phyloP scores from a whole-genome alignment of 2,888 invertebrate genomes.

The Leptopterna dolabrata region DNA sequence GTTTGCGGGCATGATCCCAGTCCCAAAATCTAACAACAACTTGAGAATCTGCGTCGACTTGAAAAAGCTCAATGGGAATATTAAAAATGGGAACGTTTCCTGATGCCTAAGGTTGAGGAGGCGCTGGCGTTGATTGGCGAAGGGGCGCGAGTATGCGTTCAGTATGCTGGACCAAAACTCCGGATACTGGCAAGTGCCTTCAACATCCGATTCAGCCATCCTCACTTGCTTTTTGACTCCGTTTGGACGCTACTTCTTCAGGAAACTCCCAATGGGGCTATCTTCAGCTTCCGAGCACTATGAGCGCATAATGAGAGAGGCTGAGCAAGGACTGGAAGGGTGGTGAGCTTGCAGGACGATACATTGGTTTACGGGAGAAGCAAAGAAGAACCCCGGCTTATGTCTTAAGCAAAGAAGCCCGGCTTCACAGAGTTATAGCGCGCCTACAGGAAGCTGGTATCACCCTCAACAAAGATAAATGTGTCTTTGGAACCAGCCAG shows the following conservation, averaged over 20 bases:
- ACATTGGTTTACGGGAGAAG: neutral
- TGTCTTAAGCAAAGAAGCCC: no score
- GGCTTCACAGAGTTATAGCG: no score
- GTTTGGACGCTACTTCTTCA: constrained; percentile 29
- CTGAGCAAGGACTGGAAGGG: no score
- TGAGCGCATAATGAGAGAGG: constrained; percentile 11
- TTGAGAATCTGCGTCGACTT: constrained; percentile 42
- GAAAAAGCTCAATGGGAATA: constrained; percentile 2
- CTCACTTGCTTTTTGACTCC: constrained; percentile 38
- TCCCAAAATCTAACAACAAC: neutral
- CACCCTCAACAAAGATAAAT: no score
- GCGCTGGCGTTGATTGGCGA: constrained; percentile 29
- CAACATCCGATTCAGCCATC: neutral
- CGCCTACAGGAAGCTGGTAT: no score
- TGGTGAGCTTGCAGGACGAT: neutral
- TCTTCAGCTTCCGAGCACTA: constrained; percentile 29
- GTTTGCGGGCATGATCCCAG: constrained; percentile 42
- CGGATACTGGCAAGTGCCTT: constrained; percentile 30
- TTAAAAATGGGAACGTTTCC: constrained; percentile 22
- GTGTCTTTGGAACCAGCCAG: neutral
- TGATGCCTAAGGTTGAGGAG: constrained; percentile 39
- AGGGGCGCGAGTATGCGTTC: constrained; percentile 4
- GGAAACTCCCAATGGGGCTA: constrained; percentile 14
- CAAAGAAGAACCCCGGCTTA: neutral
- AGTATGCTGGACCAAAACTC: neutral